Evolutionary conservation across 1,140 invertebrate genomes (phyloP).

Genomic region (Scaptomyza montana): DNA sequence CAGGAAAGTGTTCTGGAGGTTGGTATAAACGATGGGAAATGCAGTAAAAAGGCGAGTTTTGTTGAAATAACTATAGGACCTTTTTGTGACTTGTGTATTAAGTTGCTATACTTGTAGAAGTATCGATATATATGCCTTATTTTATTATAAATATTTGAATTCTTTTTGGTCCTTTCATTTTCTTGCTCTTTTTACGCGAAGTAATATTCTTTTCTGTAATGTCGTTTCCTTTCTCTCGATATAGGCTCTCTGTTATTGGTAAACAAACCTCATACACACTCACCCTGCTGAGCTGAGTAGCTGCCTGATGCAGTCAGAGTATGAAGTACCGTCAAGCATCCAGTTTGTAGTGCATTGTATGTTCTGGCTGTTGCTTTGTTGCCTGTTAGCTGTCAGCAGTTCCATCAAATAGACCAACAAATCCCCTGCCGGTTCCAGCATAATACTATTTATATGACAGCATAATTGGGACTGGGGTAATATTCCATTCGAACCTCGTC

Average conservation of each 20-base stretch:
- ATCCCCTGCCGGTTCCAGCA: conserved; percentile 31
- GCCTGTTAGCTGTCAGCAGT: conserved; percentile 40
- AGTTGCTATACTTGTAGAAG: too few species aligned
- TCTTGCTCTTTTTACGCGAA: too few species aligned
- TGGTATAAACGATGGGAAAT: not conserved
- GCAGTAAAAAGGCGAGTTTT: too few species aligned
- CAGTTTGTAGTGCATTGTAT: not conserved
- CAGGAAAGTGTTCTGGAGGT: not conserved
- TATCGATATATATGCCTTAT: too few species aligned
- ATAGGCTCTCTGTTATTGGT: not conserved
- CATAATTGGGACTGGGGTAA: conserved; percentile 44
- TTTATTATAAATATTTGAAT: too few species aligned
- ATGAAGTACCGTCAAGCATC: not conserved
- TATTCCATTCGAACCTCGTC: not conserved
- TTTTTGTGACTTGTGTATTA: too few species aligned
- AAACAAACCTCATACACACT: not conserved
- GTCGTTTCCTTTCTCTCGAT: not conserved
- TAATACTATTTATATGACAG: conserved; percentile 52
- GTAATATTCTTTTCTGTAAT: too few species aligned
- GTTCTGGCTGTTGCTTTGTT: conserved; percentile 20
- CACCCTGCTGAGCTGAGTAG: not conserved
- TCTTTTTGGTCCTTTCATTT: too few species aligned
- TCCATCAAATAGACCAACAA: conserved; percentile 52
- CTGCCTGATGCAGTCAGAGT: not conserved
- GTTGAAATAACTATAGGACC: too few species aligned